phyloP scores from a whole-genome alignment of 1,140 invertebrate genomes.

The Drosophila repletoides region DNA sequence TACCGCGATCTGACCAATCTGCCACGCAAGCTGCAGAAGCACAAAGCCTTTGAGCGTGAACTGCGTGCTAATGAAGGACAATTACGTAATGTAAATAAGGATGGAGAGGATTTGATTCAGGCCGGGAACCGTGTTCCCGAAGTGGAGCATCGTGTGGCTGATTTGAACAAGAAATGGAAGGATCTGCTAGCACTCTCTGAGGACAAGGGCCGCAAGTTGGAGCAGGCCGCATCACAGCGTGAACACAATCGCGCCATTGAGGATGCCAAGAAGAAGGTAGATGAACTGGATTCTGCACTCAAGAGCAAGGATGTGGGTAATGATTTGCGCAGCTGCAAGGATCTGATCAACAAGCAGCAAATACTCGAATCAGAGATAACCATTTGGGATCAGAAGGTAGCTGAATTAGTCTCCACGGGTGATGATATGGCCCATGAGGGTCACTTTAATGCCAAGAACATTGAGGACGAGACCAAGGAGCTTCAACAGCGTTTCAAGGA shows the following conservation, averaged over 20 bases:
- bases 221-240: slow-evolving; percentile 82
- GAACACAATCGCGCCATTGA: slow-evolving; percentile 86
- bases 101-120: slow-evolving; percentile 87
- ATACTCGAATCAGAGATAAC: slow-evolving; percentile 91
- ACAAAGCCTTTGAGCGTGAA: slow-evolving; percentile 98
- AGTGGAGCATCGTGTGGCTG: slow-evolving; percentile 86
- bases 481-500: slow-evolving; percentile 87
- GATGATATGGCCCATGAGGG: slow-evolving; percentile 95
- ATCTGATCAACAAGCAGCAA: slow-evolving; percentile 93
- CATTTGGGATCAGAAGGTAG: slow-evolving; percentile 90
- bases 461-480: slow-evolving; percentile 89
- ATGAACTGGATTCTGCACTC: slow-evolving; percentile 90
- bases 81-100: slow-evolving; percentile 91
- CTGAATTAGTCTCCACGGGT: slow-evolving; percentile 90
- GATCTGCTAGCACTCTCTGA: slow-evolving; percentile 87
- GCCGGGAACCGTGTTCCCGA: slow-evolving; percentile 88
- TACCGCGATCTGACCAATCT: slow-evolving; percentile 96
- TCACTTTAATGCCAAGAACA: slow-evolving; percentile 95
- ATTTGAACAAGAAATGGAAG: slow-evolving; percentile 90
- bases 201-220: slow-evolving; percentile 91
- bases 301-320: slow-evolving; percentile 91
- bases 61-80: slow-evolving; percentile 95
- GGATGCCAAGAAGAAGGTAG: slow-evolving; percentile 91
- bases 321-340: slow-evolving; percentile 94
- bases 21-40: slow-evolving; percentile 97